Percentiles rank a stretch among this genome's conserved stretches.
These are phyloP conservation scores for Spermophilus dauricus DNA, from an alignment of 2,113 vertebrate genomes.

Conservation along the genomic window DNA sequence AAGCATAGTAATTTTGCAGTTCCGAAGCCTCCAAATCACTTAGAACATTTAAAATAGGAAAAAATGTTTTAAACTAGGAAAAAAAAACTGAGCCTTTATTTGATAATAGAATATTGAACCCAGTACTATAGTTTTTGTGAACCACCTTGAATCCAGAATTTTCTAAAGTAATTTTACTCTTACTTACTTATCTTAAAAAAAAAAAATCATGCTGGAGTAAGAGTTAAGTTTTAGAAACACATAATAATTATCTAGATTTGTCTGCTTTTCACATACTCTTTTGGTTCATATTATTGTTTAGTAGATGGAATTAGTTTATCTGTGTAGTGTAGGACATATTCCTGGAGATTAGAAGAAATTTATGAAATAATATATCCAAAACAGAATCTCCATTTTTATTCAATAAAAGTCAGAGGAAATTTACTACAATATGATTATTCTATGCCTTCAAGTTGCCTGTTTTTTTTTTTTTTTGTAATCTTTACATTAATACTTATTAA, in stretches of 20 bases:
- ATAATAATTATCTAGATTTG: background rate
- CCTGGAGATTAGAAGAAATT: background rate
- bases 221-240: background rate
- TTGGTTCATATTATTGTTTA: background rate
- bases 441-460: background rate
- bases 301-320: background rate
- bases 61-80: background rate
- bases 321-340: background rate
- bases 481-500: background rate
- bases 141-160: background rate
- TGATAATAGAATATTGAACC: background rate
- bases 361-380: background rate
- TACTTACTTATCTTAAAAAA: background rate
- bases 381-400: background rate
- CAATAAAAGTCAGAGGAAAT: background rate
- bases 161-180: background rate
- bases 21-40: background rate
- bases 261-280: background rate
- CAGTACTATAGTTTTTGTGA: background rate
- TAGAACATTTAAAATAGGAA: background rate
- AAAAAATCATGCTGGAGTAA: background rate
- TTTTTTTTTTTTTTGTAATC: background rate
- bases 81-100: background rate
- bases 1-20: background rate
- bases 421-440: background rate